Base-by-base conservation (phyloP, 1,140 invertebrate genomes). In the Anoplophora glabripennis region DNA sequence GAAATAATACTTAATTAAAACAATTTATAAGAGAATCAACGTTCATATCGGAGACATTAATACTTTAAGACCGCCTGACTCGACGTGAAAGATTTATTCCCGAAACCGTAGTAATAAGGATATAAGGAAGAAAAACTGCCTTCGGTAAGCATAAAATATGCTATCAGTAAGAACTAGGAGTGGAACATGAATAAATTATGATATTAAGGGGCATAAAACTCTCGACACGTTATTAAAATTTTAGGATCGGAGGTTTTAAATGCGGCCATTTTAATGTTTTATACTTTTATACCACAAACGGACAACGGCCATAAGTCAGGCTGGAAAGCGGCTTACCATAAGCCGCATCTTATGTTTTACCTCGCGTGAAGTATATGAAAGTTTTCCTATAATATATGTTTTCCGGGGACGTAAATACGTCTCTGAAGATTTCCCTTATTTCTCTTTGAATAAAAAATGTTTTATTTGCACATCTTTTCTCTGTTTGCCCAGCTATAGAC, bases 141-240 rank as follows among this genome's bases (percentile, higher is more conserved):
- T 51, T n/a, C n/a, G n/a, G n/a, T n/a, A 47, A 53, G 54, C 34
- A 56, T 62, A 57, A 62, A 62, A 62, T 57, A 61, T 49, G 53
- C n/a, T 35, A 42, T 52, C 47, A 47, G 33, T 34, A n/a, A 57
- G 49, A 41, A 58, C 42, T 49, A 53, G 51, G 48, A 54, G 51
- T 40, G 36, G 54, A 53, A 53, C 55, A 63, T 59, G 56, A 63
- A 63, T 59, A 59, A 63, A 55, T 44, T 7, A 44, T 44, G 1
- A 44, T 44, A 44, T 44, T 44, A 37, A 56, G 49, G 38, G 38
- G 48, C 47, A 48, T 61, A 60, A 57, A 57, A 40, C 53, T 53
- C 58, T 61, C 62, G 62, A 61, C 62, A 64, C 53, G 53, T 64
- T 61, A 64, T 64, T 61, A 64, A 64, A 64, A 61, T 64, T 64